Base-by-base conservation (phyloP, 2,113 vertebrate genomes). In the Triplophysa tibetana region DNA sequence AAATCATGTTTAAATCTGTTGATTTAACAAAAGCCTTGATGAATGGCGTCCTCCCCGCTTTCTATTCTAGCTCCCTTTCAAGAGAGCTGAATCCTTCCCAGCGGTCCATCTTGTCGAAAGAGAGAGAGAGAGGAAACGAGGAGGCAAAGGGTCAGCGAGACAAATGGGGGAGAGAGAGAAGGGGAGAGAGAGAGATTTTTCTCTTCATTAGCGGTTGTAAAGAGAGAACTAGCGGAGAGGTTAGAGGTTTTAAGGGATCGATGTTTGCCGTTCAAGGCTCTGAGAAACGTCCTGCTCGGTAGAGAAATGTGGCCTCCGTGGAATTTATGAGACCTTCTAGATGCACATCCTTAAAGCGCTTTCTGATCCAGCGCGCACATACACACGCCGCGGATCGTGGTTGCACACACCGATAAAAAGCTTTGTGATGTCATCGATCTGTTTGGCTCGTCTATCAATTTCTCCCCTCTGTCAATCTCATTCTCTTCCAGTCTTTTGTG, bases 171-270 rank as follows among this genome's bases (percentile, higher is more conserved):
- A 66, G 62, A 68, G 64, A 56, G 50, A 67, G 50, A 43, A 45
- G 66, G 21, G 48, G 56, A 63, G 67, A 65, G 60, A 56, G 45
- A 65, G 69, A 56, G 78, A 80, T 80, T 73, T 64, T 80, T 73
- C 78, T 80, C 78, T 80, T 80, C 78, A 80, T 80, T 80, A 80
- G 78, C 33, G 69, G 78, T 80, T 80, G 75, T 77, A 77, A 77
- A 77, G 75, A 77, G 75, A 77, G 62, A 76, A 66, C 75, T 77
- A 77, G 62, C 61, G 12, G 45, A 65, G 75, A 23, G 75, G 75
- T 77, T 77, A 77, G 75, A 77, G 75, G 78, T 73, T 70, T 73
- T 63, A 72, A 72, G 69, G 58, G 69, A 73, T 80, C 78, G 33
- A 80, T 80, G 52, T 65, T 64, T 52, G 6, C 62, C 33, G 62